Evolutionary conservation across 1,140 invertebrate species (phyloP).

Genomic region (Nomia melanderi): DNA sequence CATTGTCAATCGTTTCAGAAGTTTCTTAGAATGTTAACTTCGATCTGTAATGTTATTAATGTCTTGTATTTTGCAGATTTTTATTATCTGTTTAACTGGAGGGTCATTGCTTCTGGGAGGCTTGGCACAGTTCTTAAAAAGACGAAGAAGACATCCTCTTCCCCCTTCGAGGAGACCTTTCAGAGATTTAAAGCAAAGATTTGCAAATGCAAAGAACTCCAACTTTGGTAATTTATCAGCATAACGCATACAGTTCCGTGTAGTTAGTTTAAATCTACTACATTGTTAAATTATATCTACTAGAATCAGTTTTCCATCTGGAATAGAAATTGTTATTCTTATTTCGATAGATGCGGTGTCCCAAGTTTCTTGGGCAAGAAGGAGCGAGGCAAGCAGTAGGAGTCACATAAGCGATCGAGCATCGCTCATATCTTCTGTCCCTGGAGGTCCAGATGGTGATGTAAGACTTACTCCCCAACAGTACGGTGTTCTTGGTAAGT

Average conservation of each 20-base stretch:
- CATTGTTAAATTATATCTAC: neutral
- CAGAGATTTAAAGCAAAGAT: constrained; percentile 74
- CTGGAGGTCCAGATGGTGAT: constrained; percentile 75
- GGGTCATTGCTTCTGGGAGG: constrained; percentile 76
- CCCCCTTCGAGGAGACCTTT: constrained; percentile 68
- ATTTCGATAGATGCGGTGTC: constrained; percentile 72
- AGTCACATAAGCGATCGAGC: constrained; percentile 78
- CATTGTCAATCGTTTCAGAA: neutral
- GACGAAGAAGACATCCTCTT: constrained; percentile 74
- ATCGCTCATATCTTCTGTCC: constrained; percentile 78
- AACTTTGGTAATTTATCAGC: constrained; percentile 75
- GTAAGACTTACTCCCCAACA: constrained; percentile 78
- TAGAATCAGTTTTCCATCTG: neutral
- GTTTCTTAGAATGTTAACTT: constrained; percentile 12
- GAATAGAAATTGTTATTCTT: constrained; percentile 16
- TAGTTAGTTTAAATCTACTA: too few relatives aligned
- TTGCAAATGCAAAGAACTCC: constrained; percentile 71
- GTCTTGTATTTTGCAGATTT: constrained; percentile 66
- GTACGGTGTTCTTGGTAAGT: constrained; percentile 79
- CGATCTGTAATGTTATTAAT: constrained; percentile 9
- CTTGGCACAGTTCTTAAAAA: constrained; percentile 78
- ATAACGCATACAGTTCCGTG: neutral
- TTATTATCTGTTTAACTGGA: constrained; percentile 77
- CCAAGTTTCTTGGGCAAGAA: constrained; percentile 78
- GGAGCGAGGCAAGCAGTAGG: constrained; percentile 77